Percentiles rank a stretch among this genome's conserved stretches.
Conservation (phyloP, 2,113 vertebrate genomes). For the Plecturocebus donacophilus region DNA sequence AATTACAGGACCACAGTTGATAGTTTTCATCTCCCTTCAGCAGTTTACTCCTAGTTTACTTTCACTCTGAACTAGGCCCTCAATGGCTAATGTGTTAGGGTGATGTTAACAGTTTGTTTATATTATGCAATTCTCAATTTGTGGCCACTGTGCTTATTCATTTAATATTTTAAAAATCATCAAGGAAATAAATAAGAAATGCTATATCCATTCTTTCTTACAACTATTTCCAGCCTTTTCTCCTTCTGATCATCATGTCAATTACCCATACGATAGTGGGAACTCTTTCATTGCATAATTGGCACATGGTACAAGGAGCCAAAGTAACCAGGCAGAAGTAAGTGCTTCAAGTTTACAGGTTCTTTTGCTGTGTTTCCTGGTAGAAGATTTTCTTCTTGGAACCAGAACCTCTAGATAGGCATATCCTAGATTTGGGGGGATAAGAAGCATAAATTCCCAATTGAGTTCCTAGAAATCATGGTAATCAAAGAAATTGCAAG, state of each 20-base stretch:
- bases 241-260: not conserved
- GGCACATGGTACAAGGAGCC: not conserved
- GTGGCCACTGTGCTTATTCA: not conserved
- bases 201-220: not conserved
- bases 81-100: not conserved
- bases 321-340: not conserved
- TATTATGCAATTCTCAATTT: not conserved
- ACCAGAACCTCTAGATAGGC: not conserved
- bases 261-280: not conserved
- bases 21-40: not conserved
- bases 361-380: not conserved
- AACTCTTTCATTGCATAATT: not conserved
- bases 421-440: not conserved
- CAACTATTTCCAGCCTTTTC: not conserved
- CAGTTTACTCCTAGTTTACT: not conserved
- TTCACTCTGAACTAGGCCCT: not conserved
- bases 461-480: not conserved
- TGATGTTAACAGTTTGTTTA: not conserved
- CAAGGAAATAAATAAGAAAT: not conserved
- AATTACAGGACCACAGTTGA: not conserved
- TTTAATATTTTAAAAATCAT: not conserved
- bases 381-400: not conserved
- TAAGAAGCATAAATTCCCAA: not conserved
- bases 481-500: not conserved
- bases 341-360: not conserved